Base-by-base conservation (phyloP, 2,113 vertebrate species). In the Neoarius graeffei region DNA sequence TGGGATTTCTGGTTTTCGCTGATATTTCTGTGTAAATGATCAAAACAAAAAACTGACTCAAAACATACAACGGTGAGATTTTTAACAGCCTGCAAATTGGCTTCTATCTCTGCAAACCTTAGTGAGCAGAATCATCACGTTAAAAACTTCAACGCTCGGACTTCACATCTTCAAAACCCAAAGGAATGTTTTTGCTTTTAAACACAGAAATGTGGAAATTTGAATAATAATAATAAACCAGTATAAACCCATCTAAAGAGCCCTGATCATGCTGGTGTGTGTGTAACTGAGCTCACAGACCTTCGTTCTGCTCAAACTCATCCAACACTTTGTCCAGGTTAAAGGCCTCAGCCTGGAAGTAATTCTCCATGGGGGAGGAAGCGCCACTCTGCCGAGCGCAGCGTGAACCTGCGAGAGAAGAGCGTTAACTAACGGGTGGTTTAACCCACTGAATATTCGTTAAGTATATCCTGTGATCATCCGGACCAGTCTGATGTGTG, bases 311-410 rank as follows among this genome's bases (percentile, higher is more conserved):
- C 94, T 99, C 98, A 92, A 99, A 99, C 94, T 99, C 98, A 88
- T 99, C 98, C 96, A 99, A 96, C 93, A 99, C 98, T 96, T 99
- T 99, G 95, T 99, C 98, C 94, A 99, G 96, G 96, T 99, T 99
- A 94, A 97, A 99, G 92, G 98, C 97, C 95, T 99, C 98, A 94
- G 97, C 96, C 96, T 99, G 98, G 94, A 99, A 99, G 93, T 99
- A 99, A 97, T 99, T 99, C 98, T 99, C 98, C 98, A 99, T 99
- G 97, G 92, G 97, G 98, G 94, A 97, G 93, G 93, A 96, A 95
- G 95, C 95, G 93, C 95, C 96, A 94, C 96, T 95, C 94, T 96
- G 96, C 94, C 93, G 90, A 93, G 92, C 13, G 92, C 92, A 91
- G 92, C 83, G 94, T 94, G 95, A 97, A 97, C 95, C 97, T 98